Evolutionary conservation across 2,888 invertebrate genomes (phyloP).

Genomic region (Pachymerium ferrugineum): DNA sequence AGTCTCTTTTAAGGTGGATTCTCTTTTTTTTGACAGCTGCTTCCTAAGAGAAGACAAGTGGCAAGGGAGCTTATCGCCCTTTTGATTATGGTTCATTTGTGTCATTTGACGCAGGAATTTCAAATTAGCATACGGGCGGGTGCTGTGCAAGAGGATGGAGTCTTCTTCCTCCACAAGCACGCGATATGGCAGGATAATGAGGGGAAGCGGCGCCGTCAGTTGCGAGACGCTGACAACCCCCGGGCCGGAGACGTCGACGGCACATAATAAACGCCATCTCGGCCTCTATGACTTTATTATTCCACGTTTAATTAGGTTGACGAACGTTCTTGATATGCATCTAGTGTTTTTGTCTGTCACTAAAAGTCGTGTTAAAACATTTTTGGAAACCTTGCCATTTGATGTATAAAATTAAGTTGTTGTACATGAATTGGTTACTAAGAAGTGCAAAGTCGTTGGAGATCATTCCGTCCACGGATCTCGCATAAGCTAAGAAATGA

Average conservation of each 20-base stretch:
- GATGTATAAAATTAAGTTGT: not conserved
- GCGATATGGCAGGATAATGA: conserved; percentile 13
- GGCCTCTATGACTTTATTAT: conserved; percentile 21
- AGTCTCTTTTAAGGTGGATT: conserved; percentile 14
- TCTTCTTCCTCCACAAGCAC: conserved; percentile 5
- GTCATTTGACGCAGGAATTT: conserved; percentile 21
- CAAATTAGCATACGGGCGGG: conserved; percentile 15
- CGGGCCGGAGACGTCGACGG: conserved; percentile 3
- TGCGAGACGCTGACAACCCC: conserved; percentile 15
- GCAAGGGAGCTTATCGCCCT: conserved; percentile 14
- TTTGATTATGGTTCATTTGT: conserved; percentile 21
- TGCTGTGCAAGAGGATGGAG: conserved; percentile 8
- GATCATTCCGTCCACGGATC: conserved; percentile 3
- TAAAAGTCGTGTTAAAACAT: no score
- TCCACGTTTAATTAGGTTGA: conserved; percentile 18
- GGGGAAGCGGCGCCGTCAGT: conserved; percentile 10
- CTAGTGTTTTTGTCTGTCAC: no score
- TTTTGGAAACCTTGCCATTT: no score
- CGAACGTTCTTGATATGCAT: not conserved
- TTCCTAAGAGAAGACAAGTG: conserved; percentile 5
- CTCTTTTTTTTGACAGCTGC: conserved; percentile 1
- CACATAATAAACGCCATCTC: conserved; percentile 18
- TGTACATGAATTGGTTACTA: not conserved
- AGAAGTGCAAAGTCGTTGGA: not conserved
- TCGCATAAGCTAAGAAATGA: conserved; percentile 8